Percentiles rank a stretch among this genome's conserved stretches.
phyloP scores from a whole-genome alignment of 2,888 invertebrate genomes.

The Callyntrura guangdongensis region DNA sequence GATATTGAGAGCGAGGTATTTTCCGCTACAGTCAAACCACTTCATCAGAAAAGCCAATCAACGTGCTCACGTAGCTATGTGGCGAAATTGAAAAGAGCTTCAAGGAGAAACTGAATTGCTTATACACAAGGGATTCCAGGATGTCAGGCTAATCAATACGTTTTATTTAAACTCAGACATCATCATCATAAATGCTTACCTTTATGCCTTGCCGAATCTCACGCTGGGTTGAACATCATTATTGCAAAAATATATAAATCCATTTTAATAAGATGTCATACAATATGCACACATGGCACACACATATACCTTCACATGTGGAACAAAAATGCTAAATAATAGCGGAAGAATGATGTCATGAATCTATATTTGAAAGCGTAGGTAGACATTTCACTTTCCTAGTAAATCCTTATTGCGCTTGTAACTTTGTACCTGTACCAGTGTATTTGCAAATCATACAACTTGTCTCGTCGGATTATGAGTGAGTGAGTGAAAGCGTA shows the following conservation, averaged over 20 bases:
- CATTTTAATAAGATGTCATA: conserved; percentile 25
- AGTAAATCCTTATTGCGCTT: neutral
- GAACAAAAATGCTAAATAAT: neutral
- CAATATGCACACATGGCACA: neutral
- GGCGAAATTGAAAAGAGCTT: conserved; percentile 13
- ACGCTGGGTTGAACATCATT: conserved; percentile 20
- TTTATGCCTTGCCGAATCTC: neutral
- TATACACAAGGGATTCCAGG: neutral
- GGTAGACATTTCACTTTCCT: neutral
- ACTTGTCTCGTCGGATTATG: no score
- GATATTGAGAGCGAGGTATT: neutral
- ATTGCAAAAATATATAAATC: neutral
- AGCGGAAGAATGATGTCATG: neutral
- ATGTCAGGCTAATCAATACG: conserved; percentile 20
- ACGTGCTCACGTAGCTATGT: neutral
- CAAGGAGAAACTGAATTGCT: conserved; percentile 11
- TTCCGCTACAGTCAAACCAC: neutral
- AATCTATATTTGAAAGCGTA: neutral
- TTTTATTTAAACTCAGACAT: conserved; percentile 12
- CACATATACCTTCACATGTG: neutral
- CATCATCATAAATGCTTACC: neutral
- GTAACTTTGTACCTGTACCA: no score
- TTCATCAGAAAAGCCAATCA: conserved; percentile 19
- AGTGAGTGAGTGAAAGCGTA: no score
- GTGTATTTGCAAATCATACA: no score